These are phyloP conservation scores for Haemorhous mexicanus DNA, from an alignment of 2,113 vertebrate species.

Conservation along the genomic window DNA sequence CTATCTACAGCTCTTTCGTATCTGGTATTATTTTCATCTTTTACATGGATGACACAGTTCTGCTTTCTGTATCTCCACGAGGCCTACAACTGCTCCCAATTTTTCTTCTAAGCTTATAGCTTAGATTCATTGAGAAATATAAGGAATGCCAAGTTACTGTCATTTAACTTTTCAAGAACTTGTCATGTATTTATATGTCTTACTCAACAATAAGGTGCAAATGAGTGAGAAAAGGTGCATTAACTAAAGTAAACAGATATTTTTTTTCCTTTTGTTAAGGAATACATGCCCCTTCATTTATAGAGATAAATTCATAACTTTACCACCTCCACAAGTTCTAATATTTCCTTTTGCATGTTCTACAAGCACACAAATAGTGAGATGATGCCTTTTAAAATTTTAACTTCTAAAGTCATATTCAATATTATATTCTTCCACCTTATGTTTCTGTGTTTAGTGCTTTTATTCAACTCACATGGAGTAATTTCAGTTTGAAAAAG, in stretches of 20 bases:
- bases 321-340: background rate
- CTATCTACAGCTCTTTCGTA: background rate
- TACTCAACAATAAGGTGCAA: background rate
- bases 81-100: background rate
- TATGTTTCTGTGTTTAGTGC: background rate
- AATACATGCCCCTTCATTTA: background rate
- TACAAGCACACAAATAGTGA: background rate
- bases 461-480: background rate
- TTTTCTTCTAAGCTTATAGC: background rate
- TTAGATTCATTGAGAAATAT: background rate
- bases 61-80: background rate
- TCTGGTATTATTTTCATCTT: background rate
- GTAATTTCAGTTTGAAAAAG: background rate
- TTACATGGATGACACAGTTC: background rate
- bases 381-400: background rate
- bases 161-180: background rate
- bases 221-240: background rate
- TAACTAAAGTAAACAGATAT: background rate
- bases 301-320: background rate
- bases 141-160: background rate
- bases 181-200: background rate
- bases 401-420: background rate
- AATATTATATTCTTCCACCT: background rate
- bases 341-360: background rate
- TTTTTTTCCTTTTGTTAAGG: background rate